Evolutionary conservation across 2,888 invertebrate genomes (phyloP).

Genomic region (Aleiodes leptofemur): DNA sequence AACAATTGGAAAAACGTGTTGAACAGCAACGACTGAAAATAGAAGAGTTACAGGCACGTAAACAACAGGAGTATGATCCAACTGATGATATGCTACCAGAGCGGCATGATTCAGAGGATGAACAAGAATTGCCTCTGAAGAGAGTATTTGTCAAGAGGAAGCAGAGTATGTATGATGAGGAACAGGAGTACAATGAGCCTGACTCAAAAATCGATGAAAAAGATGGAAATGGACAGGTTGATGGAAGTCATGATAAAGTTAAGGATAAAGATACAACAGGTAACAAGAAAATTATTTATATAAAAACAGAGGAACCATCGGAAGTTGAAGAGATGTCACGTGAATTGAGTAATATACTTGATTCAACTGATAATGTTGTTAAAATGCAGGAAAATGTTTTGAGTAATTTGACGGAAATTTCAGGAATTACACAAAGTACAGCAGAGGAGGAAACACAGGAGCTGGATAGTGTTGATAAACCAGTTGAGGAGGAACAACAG

Average conservation of each 20-base stretch:
- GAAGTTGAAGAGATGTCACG: constrained; percentile 71
- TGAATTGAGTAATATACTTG: constrained; percentile 70
- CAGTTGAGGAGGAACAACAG: constrained; percentile 48
- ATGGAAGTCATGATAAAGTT: background rate
- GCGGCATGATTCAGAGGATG: constrained; percentile 71
- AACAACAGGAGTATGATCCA: constrained; percentile 69
- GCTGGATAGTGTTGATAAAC: constrained; percentile 30
- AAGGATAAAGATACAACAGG: constrained; percentile 43
- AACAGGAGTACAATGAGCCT: constrained; percentile 70
- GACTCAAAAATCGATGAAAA: constrained; percentile 45
- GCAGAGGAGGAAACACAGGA: background rate
- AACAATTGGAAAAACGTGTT: constrained; percentile 70
- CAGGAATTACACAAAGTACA: constrained; percentile 51
- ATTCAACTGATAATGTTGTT: constrained; percentile 68
- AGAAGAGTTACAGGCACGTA: constrained; percentile 70
- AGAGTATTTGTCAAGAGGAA: constrained; percentile 80
- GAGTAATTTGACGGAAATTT: constrained; percentile 67
- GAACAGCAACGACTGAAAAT: constrained; percentile 72
- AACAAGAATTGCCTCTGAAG: constrained; percentile 77
- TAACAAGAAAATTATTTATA: constrained; percentile 68
- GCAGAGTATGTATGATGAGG: constrained; percentile 75
- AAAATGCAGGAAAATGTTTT: constrained; percentile 72
- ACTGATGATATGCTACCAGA: constrained; percentile 72
- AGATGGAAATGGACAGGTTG: constrained; percentile 45
- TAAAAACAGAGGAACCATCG: constrained; percentile 62